A percentile compares a stretch with the other conserved stretches of the same genome.
phyloP scores from a whole-genome alignment of 2,797 vertebrate genomes.

The Sparus aurata region DNA sequence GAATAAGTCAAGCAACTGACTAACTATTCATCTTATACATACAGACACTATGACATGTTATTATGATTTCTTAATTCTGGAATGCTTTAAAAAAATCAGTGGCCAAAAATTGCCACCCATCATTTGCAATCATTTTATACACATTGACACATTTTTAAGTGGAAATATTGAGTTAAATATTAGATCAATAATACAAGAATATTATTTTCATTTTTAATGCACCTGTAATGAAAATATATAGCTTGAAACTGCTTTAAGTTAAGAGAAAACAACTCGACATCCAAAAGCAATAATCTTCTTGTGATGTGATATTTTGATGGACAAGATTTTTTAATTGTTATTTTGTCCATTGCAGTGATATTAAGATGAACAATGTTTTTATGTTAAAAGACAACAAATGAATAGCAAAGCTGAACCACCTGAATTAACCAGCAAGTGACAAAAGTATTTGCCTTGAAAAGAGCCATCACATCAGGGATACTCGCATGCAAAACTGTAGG shows the following conservation, averaged over 20 bases:
- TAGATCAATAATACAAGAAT: no score
- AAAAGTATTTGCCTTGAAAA: background rate
- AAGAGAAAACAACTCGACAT: background rate
- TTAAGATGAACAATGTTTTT: background rate
- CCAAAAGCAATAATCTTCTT: background rate
- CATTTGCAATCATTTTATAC: background rate
- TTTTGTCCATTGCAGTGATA: background rate
- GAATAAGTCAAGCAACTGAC: background rate
- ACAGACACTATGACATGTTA: background rate
- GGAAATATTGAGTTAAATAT: no score
- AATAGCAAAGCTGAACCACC: background rate
- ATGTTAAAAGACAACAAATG: background rate
- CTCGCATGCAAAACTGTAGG: no score
- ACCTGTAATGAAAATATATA: background rate
- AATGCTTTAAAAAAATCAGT: background rate
- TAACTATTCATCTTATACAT: background rate
- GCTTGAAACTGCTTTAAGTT: background rate
- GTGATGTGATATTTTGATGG: background rate
- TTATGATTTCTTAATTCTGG: background rate
- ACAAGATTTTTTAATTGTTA: background rate
- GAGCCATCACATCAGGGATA: background rate
- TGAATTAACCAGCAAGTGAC: background rate
- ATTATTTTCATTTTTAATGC: background rate
- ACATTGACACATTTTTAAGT: no score
- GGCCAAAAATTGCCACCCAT: background rate